Conservation (phyloP, 2,113 vertebrate genomes). For the Platycercus adscitus region DNA sequence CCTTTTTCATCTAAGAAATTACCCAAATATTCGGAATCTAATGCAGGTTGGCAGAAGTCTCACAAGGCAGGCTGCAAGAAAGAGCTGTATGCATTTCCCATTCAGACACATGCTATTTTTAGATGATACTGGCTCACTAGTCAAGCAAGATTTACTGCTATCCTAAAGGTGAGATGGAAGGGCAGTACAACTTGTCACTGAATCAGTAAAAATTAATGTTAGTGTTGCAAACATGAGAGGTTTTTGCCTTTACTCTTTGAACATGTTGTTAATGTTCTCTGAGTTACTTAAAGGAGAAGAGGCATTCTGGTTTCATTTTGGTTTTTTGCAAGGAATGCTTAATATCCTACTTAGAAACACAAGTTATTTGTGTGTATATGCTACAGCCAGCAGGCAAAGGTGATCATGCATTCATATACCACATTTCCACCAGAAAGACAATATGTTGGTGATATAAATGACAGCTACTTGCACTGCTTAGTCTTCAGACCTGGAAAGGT, state of each 20-base stretch:
- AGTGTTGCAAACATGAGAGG: neutral
- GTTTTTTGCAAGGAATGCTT: neutral
- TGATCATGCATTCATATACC: neutral
- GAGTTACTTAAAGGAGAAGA: neutral
- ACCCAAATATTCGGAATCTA: neutral
- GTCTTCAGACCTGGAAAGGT: neutral
- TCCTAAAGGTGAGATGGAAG: conserved; percentile 30
- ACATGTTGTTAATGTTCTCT: neutral
- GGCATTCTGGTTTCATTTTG: neutral
- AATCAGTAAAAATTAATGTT: neutral
- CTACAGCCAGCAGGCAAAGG: neutral
- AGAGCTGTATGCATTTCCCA: conserved; percentile 1
- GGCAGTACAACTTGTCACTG: neutral
- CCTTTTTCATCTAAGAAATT: neutral
- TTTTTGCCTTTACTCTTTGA: neutral
- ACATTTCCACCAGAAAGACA: neutral
- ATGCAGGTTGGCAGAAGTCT: neutral
- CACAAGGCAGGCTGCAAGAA: neutral
- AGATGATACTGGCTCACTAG: neutral
- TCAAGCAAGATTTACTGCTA: neutral
- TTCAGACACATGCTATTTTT: conserved; percentile 41
- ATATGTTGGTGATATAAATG: neutral
- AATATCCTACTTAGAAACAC: neutral
- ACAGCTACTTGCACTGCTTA: neutral
- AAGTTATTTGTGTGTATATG: neutral